Base-by-base conservation (phyloP, 2,888 invertebrate genomes). In the Cynaeus angustus region DNA sequence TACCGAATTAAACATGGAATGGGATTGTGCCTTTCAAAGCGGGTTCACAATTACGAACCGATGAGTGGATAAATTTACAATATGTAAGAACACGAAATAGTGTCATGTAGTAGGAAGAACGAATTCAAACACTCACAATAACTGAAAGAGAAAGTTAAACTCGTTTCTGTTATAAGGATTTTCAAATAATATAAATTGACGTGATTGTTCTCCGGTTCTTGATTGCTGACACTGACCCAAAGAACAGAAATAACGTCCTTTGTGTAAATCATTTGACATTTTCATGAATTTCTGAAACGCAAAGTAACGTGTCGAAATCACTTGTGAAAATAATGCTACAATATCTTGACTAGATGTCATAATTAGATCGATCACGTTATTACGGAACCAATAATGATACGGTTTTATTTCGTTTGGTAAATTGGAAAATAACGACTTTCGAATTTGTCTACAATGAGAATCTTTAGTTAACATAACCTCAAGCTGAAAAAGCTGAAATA, bases 1-100 rank as follows among this genome's bases (percentile, higher is more conserved):
- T n/a, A 21, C 48, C n/a, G 28, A 50, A 50, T 50, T 50, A 50
- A 50, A 50, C 28, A 50, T 50, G 48, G 46, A 6, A 9, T 46
- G 46, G 10, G 46, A 46, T 46, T 46, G 46, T 46, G 46, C 46
- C 12, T 45, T 45, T 45, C n/a, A n/a, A n/a, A n/a, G n/a, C n/a
- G n/a, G n/a, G n/a, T n/a, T n/a, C 21, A 21, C 21, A 21, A 21
- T 21, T 21, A 21, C 21, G 4, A 21, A 21, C 21, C 21, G 4
- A 21, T 21, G 21, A 21, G 21, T 21, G 21, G 21, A 21, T 21
- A 21, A 21, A 21, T 21, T 21, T 21, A 21, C 21, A 21, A 21
- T 21, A 21, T 21, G 21, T 21, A 21, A 21, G 21, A 21, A 21
- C 21, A 21, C 21, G 41, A 50, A 50, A 50, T 28, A 21, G 28